Conservation (phyloP, 2,888 invertebrate genomes). For the Lathronympha strigana region DNA sequence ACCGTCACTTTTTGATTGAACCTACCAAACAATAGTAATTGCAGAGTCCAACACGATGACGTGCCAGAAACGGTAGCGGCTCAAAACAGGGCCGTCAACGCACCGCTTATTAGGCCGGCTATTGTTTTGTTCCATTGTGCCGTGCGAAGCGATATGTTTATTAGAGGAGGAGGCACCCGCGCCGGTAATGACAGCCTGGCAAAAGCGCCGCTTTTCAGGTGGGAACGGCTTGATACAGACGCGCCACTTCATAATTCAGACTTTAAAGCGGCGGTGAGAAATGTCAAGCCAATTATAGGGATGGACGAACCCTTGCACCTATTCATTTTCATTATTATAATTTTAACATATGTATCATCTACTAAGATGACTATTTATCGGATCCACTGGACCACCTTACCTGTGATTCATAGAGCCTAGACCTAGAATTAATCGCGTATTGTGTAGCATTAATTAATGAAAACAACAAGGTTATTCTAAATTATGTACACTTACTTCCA, state of each 20-base stretch:
- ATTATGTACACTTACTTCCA: too few species aligned
- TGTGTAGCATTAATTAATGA: too few species aligned
- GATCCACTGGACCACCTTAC: too few species aligned
- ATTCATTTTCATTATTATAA: too few species aligned
- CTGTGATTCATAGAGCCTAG: too few species aligned
- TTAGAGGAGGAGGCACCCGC: slow-evolving; percentile 58
- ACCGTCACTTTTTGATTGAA: slow-evolving; percentile 31
- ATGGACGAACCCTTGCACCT: too few species aligned
- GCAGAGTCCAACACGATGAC: slow-evolving; percentile 38
- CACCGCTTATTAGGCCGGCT: slow-evolving; percentile 55
- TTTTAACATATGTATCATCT: too few species aligned
- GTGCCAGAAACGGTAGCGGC: slow-evolving; percentile 41
- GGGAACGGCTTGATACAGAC: not conserved
- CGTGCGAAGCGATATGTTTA: slow-evolving; percentile 73
- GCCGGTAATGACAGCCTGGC: slow-evolving; percentile 50
- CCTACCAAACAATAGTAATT: slow-evolving; percentile 39
- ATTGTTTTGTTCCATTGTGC: slow-evolving; percentile 54
- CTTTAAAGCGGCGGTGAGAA: not conserved
- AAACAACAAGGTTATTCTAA: too few species aligned
- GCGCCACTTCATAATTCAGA: not conserved
- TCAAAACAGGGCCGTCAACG: slow-evolving; percentile 28
- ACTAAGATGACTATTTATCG: too few species aligned
- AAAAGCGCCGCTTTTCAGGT: slow-evolving; percentile 36
- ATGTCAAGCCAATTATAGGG: not conserved
- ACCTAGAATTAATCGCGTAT: too few species aligned